These are phyloP conservation scores for Margarornis squamiger DNA, from an alignment of 2,797 vertebrate genomes.

Conservation along the genomic window DNA sequence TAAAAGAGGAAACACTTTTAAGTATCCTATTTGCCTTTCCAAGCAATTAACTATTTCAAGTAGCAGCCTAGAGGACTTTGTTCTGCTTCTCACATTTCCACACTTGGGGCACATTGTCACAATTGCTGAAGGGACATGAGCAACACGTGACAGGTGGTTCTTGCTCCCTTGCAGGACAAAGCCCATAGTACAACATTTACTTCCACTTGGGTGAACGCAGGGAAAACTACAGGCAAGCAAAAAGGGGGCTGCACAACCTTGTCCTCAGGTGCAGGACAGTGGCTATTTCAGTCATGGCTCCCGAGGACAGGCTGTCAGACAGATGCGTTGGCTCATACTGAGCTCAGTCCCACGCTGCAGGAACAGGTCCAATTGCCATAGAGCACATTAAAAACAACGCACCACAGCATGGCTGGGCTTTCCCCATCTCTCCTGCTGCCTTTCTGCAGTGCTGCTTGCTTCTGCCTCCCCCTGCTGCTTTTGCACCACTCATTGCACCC, in stretches of 20 bases:
- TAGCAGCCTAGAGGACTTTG: not conserved
- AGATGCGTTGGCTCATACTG: not conserved
- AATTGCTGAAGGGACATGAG: not conserved
- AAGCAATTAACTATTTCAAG: not conserved
- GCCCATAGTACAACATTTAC: not conserved
- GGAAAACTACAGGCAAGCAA: not conserved
- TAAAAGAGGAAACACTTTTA: not conserved
- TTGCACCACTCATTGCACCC: not conserved
- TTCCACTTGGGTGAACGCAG: not conserved
- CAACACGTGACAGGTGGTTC: not conserved
- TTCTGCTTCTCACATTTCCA: not conserved
- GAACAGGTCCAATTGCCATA: constrained; percentile 21
- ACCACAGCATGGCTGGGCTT: not conserved
- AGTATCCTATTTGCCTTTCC: not conserved
- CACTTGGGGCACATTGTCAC: not conserved
- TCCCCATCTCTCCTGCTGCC: not conserved
- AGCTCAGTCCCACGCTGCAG: not conserved
- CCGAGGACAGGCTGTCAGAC: constrained; percentile 18
- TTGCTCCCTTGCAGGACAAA: not conserved
- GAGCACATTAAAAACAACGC: constrained; percentile 24
- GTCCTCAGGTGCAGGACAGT: not conserved
- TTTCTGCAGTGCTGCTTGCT: not conserved
- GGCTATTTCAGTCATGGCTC: constrained; percentile 29
- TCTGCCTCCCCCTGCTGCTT: not conserved
- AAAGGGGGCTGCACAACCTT: constrained; percentile 25